Evolutionary conservation across 2,888 invertebrate species (phyloP).

Genomic region (Biston stratarius): DNA sequence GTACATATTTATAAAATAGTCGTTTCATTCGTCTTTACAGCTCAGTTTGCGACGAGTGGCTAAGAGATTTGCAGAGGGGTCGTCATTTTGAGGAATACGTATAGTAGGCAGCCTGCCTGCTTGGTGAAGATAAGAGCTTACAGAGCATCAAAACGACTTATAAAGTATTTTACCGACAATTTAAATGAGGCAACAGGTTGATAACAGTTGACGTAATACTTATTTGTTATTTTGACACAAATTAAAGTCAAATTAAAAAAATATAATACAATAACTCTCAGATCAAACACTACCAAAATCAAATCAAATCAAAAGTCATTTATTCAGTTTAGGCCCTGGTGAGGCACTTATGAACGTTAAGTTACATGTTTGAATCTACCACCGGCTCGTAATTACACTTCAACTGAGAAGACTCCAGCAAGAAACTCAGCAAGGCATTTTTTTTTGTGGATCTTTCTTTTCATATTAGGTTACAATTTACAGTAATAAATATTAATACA

Average conservation of each 20-base stretch:
- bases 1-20: slow-evolving; percentile 36
- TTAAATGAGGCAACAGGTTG: slow-evolving; percentile 68
- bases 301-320: too few species aligned
- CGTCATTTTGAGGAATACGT: slow-evolving; percentile 44
- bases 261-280: not conserved
- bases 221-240: not conserved
- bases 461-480: too few species aligned
- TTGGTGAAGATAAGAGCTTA: slow-evolving; percentile 73
- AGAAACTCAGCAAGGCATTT: too few species aligned
- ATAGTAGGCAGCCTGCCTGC: slow-evolving; percentile 60
- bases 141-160: slow-evolving; percentile 72
- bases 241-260: not conserved
- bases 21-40: slow-evolving; percentile 34
- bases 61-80: slow-evolving; percentile 45
- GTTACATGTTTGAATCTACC: too few species aligned
- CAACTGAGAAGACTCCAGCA: too few species aligned
- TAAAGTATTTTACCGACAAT: slow-evolving; percentile 72
- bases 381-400: too few species aligned
- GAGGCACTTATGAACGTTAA: too few species aligned
- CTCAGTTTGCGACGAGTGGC: slow-evolving; percentile 40
- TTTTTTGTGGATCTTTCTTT: too few species aligned
- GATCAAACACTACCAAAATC: too few species aligned
- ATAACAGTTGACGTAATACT: slow-evolving; percentile 2
- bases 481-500: too few species aligned
- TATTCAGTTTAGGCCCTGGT: too few species aligned